Percentiles rank a stretch among this genome's conserved stretches.
phyloP scores from a whole-genome alignment of 2,888 invertebrate genomes.

The Stenodera caucasica region DNA sequence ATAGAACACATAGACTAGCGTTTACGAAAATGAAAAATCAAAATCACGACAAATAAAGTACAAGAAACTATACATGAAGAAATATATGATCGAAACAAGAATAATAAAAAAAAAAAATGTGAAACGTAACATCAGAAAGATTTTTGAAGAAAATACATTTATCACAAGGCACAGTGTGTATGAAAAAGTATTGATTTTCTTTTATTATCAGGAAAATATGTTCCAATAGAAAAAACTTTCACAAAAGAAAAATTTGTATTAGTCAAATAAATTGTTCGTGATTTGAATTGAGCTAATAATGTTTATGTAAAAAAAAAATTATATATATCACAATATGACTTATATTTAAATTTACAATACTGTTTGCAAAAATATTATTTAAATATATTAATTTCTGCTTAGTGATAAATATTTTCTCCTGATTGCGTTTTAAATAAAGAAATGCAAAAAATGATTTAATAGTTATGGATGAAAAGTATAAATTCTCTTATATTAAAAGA shows the following conservation, averaged over 20 bases:
- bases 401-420: constrained; percentile 42
- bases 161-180: constrained; percentile 41
- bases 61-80: background rate
- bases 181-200: constrained; percentile 24
- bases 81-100: background rate
- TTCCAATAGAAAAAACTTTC: constrained; percentile 17
- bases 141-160: constrained; percentile 39
- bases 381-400: constrained; percentile 30
- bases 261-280: constrained; percentile 11
- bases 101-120: background rate
- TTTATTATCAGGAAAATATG: constrained; percentile 26
- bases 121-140: background rate
- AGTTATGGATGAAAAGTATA: constrained; percentile 18
- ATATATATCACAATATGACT: constrained; percentile 11
- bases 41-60: background rate
- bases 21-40: constrained; percentile 1
- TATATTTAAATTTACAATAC: constrained; percentile 11
- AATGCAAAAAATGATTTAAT: constrained; percentile 25
- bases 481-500: constrained; percentile 11
- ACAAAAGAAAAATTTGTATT: constrained; percentile 6
- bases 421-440: constrained; percentile 13
- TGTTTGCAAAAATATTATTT: constrained; percentile 10
- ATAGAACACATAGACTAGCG: constrained; percentile 20
- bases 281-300: constrained; percentile 17
- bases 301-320: constrained; percentile 11